These are phyloP conservation scores for Smittia sp. DNA, from an alignment of 2,888 invertebrate species.

Conservation along the genomic window DNA sequence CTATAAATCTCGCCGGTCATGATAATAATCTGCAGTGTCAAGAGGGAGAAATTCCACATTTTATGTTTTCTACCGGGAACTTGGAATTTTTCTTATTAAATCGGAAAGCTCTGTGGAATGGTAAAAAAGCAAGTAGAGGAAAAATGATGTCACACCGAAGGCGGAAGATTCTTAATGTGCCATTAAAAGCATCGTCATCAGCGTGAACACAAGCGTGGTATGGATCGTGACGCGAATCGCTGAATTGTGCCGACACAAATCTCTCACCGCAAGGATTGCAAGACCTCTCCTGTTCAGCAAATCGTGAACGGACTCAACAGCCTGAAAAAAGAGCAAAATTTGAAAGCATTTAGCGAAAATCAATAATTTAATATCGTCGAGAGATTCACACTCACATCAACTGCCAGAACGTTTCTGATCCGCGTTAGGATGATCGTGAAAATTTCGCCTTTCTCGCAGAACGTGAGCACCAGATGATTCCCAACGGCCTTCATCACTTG, in stretches of 20 bases:
- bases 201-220: background rate
- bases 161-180: background rate
- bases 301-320: conserved; percentile 66
- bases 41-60: background rate
- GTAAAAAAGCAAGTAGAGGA: background rate
- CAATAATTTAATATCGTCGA: conserved; percentile 11
- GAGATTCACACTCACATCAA: conserved; percentile 50
- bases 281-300: conserved; percentile 65
- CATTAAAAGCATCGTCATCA: background rate
- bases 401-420: conserved; percentile 59
- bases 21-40: background rate
- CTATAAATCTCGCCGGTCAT: conserved; percentile 3
- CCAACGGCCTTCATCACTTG: conserved; percentile 77
- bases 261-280: conserved; percentile 61
- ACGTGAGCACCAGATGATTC: conserved; percentile 73
- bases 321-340: conserved; percentile 48
- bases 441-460: conserved; percentile 67
- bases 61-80: background rate
- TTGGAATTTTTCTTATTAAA: background rate
- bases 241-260: conserved; percentile 58
- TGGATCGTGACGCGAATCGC: conserved; percentile 12
- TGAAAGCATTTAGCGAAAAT: conserved; percentile 1
- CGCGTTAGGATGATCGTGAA: conserved; percentile 70
- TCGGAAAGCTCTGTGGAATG: no score
- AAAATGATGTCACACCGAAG: background rate